Evolutionary conservation across 2,888 invertebrate species (phyloP).

Genomic region (Ochlodes sylvanus): DNA sequence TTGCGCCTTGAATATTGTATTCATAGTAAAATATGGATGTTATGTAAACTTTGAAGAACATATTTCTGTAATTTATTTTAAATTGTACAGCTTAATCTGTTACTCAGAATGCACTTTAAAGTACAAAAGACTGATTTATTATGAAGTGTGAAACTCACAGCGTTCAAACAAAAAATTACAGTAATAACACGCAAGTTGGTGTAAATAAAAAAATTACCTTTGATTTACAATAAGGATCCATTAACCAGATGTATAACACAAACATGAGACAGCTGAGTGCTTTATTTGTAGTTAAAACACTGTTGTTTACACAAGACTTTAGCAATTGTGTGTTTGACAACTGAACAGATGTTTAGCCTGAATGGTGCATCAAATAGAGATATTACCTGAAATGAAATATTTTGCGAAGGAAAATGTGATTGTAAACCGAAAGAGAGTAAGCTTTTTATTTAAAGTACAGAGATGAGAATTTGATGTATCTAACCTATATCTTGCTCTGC

Average conservation of each 20-base stretch:
- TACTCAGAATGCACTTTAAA: too few relatives aligned
- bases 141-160: too few relatives aligned
- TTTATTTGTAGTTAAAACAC: slow-evolving; percentile 5
- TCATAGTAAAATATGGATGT: too few relatives aligned
- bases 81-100: too few relatives aligned
- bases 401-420: not conserved
- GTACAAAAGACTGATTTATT: too few relatives aligned
- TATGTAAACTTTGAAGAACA: too few relatives aligned
- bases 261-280: slow-evolving; percentile 1
- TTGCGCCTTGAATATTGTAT: too few relatives aligned
- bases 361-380: slow-evolving; percentile 12
- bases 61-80: too few relatives aligned
- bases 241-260: slow-evolving; percentile 3
- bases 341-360: slow-evolving; percentile 8
- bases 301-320: slow-evolving; percentile 10
- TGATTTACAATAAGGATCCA: slow-evolving; percentile 1
- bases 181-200: too few relatives aligned
- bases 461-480: not conserved
- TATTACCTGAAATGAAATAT: slow-evolving; percentile 1
- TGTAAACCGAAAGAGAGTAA: not conserved
- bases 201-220: not conserved
- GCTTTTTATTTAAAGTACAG: not conserved
- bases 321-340: slow-evolving; percentile 4
- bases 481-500: slow-evolving; percentile 5
- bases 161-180: too few relatives aligned